These are phyloP conservation scores for Steatornis caripensis DNA, from an alignment of 2,113 vertebrate genomes.

Conservation along the genomic window DNA sequence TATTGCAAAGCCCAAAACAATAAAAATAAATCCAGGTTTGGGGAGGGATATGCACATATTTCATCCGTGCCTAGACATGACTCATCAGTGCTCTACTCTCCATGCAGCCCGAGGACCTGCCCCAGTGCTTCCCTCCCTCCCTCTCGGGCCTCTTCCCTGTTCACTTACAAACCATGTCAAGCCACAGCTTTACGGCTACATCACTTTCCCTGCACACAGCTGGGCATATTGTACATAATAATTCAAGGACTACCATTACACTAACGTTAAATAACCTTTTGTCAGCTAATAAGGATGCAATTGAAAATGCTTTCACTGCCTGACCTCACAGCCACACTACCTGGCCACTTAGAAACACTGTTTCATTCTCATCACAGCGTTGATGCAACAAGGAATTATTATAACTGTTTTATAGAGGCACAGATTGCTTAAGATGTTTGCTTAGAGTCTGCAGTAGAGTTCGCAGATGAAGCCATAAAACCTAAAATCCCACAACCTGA, in stretches of 20 bases:
- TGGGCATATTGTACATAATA: neutral
- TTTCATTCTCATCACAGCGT: neutral
- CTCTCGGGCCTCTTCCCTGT: neutral
- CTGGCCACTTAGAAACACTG: neutral
- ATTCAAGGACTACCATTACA: neutral
- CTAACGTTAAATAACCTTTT: neutral
- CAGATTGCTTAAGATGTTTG: neutral
- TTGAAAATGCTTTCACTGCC: neutral
- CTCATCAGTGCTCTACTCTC: neutral
- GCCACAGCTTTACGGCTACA: neutral
- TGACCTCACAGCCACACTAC: neutral
- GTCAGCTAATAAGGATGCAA: neutral
- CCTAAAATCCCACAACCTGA: neutral
- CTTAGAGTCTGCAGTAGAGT: neutral
- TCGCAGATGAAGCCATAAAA: neutral
- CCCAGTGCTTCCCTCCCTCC: neutral
- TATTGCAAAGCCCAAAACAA: neutral
- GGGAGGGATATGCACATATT: neutral
- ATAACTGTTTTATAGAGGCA: neutral
- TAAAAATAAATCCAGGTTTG: neutral
- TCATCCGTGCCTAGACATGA: neutral
- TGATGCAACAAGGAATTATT: neutral
- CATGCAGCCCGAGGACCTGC: neutral
- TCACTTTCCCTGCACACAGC: neutral
- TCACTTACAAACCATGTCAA: neutral